phyloP scores from a whole-genome alignment of 1,140 invertebrate genomes.

The Microvelia longipes region DNA sequence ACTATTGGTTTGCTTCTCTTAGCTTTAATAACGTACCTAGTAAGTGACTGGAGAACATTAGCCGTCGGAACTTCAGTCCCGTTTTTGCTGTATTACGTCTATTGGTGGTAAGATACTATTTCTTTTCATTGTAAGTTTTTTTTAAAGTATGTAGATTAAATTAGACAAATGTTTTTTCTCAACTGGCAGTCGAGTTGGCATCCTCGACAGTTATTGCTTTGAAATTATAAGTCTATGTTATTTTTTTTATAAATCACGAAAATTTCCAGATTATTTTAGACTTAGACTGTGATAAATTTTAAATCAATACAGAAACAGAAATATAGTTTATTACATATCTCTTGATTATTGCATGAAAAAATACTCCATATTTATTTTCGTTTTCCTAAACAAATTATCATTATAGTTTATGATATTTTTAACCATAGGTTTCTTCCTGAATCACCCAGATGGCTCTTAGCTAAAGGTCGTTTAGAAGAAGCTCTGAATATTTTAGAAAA shows the following conservation, averaged over 20 bases:
- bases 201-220: no score
- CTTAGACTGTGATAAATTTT: no score
- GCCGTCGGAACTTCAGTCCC: slow-evolving; percentile 65
- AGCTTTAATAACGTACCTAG: slow-evolving; percentile 61
- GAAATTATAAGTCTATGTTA: not conserved
- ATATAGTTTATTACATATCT: no score
- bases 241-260: no score
- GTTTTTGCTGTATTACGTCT: slow-evolving; percentile 67
- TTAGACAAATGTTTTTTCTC: no score
- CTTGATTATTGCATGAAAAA: no score
- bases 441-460: slow-evolving; percentile 68
- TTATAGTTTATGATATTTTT: no score
- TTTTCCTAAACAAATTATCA: no score
- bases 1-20: slow-evolving; percentile 67
- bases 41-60: slow-evolving; percentile 64
- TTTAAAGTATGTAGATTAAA: not conserved
- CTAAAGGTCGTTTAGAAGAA: slow-evolving; percentile 60
- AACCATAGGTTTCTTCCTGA: slow-evolving; percentile 54
- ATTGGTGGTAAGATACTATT: slow-evolving; percentile 46
- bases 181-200: no score
- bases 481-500: slow-evolving; percentile 57
- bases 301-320: no score
- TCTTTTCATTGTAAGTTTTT: not conserved
- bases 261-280: no score
- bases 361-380: no score